These are phyloP conservation scores for Lycaon pictus DNA, from an alignment of 2,113 vertebrate species.

Conservation along the genomic window DNA sequence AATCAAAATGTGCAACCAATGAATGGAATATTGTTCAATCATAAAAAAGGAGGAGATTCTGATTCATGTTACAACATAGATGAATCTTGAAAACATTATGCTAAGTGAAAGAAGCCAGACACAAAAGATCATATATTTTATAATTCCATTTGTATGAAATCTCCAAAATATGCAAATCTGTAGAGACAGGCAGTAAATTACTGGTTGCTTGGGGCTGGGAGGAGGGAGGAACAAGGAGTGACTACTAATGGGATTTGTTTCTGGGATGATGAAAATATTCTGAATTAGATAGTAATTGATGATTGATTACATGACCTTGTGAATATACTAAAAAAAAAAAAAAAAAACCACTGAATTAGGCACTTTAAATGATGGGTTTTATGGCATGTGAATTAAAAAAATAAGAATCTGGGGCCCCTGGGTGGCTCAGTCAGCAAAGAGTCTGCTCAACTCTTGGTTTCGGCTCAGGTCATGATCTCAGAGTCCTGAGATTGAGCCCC, in stretches of 20 bases:
- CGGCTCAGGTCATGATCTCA: background rate
- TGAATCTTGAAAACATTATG: background rate
- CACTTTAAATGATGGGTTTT: constrained; percentile 17
- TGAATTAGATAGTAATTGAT: background rate
- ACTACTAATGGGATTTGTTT: background rate
- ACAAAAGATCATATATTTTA: background rate
- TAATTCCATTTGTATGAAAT: background rate
- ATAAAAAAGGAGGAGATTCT: constrained; percentile 14
- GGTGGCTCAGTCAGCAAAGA: background rate
- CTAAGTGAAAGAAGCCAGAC: constrained; percentile 19
- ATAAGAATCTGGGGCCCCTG: background rate
- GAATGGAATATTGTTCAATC: background rate
- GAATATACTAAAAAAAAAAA: background rate
- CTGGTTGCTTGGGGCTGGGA: background rate
- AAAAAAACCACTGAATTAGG: background rate
- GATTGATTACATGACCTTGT: background rate
- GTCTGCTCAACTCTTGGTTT: background rate
- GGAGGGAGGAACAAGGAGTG: background rate
- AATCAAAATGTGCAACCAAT: background rate
- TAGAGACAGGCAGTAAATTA: background rate
- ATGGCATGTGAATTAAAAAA: background rate
- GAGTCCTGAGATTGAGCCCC: background rate
- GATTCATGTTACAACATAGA: background rate
- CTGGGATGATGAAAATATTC: background rate
- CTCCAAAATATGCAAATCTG: background rate